Evolutionary conservation across 2,888 invertebrate genomes (phyloP), one percentile per base, ranked within the genome.

Genomic region (Petrolisthes manimaculis): DNA sequence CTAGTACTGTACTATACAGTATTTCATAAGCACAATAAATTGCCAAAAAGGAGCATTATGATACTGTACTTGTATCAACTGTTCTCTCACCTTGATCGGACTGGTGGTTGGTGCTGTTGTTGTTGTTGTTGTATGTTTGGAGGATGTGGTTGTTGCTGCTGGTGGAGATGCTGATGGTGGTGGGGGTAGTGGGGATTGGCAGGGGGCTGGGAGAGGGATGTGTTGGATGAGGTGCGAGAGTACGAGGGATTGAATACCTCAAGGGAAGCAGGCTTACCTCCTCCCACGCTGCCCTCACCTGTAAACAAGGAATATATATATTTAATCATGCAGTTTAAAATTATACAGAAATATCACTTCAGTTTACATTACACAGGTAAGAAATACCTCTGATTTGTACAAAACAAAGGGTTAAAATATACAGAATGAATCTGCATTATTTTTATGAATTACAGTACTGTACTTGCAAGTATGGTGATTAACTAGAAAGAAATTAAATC

Each of bases 231-330:
- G 18, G 95, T 95, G 91, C 95, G 94, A 92, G 95, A 95, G 92
- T 95, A 95, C 71, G 95, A 95, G 77, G 95, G 95, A 92, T 95
- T 95, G 92, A 95, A 95, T 12, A 95, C 94, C 92, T 95, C 95
- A 92, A 95, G 95, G 14, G 89, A 79, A 56, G 83, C 85, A 82
- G 89, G 78, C 53, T 89, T 89, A 53, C 85, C 82, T 54, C 89
- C 89, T 18, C 74, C 82, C 67, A 75, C 78, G 69, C 83, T 86
- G 53, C 83, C 85, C 37, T 89, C 89, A 89, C 89, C 89, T 85
- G 89, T 3, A 78, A 87, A 83, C 18, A 83, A 37, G 61, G 8
- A 79, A 79, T 18, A 18, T 54, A 21, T 54, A 53, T 74, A 21
- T 74, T 74, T 24, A 12, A 67, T 14, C n/a, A n/a, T n/a, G n/a